phyloP scores from a whole-genome alignment of 2,888 invertebrate genomes.

The Acleris sparsana region DNA sequence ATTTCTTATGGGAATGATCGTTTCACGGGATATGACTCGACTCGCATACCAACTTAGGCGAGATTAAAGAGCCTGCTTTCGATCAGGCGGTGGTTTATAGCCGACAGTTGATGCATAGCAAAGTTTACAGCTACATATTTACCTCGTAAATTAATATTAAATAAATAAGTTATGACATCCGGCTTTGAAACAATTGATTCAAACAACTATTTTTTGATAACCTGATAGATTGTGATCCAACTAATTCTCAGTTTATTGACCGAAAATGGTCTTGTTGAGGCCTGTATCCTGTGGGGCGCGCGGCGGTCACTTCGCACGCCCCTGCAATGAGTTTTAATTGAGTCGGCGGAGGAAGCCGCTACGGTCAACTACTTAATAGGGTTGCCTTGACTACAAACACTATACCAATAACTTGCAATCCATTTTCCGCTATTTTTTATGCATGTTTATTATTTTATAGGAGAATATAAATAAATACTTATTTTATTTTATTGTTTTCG shows the following conservation, averaged over 20 bases:
- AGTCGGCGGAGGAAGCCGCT: conserved; percentile 74
- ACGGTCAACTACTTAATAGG: conserved; percentile 64
- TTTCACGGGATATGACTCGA: neutral
- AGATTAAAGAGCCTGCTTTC: neutral
- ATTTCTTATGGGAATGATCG: neutral
- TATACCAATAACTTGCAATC: neutral
- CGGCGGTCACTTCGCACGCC: conserved; percentile 73
- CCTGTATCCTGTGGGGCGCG: conserved; percentile 72
- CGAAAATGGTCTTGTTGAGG: conserved; percentile 63
- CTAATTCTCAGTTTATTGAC: conserved; percentile 55
- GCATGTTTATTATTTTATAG: no score
- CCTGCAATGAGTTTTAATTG: conserved; percentile 80
- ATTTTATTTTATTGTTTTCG: no score
- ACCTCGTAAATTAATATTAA: no score
- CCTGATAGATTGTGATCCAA: conserved; percentile 16
- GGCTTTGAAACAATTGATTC: conserved; percentile 5
- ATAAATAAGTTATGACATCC: neutral
- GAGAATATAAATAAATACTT: no score
- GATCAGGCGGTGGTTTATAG: neutral
- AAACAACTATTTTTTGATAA: neutral
- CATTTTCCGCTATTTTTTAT: neutral
- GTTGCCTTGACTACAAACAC: conserved; percentile 56
- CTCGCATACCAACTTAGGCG: neutral
- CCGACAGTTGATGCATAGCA: neutral
- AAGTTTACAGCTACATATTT: no score